A percentile compares a stretch with the other conserved stretches of the same genome.
phyloP scores from a whole-genome alignment of 64 coral and sea anemone genomes.

The Stichodactyla helianthus region DNA sequence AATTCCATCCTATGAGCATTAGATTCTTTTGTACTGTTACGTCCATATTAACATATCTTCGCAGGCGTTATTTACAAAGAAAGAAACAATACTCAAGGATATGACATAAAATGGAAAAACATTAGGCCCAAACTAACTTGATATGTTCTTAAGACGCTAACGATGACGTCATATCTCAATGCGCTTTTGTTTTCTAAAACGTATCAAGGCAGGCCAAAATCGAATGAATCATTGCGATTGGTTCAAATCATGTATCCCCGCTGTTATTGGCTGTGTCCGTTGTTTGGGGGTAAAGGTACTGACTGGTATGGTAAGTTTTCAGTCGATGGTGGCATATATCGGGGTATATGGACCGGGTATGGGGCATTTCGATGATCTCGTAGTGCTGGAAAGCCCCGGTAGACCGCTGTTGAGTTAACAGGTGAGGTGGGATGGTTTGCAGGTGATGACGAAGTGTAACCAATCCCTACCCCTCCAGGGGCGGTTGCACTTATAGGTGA shows the following conservation, averaged over 20 bases:
- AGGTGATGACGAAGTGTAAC: constrained; percentile 26
- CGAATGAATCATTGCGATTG: neutral
- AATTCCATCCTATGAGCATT: too few species aligned
- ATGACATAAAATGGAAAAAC: too few species aligned
- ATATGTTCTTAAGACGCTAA: too few species aligned
- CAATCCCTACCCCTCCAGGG: constrained; percentile 38
- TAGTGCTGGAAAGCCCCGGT: constrained; percentile 47
- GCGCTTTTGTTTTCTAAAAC: neutral
- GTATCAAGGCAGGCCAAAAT: neutral
- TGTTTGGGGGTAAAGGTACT: neutral
- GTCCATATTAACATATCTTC: too few species aligned
- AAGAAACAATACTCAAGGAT: too few species aligned
- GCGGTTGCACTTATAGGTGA: constrained; percentile 35
- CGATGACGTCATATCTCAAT: neutral
- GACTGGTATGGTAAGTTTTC: constrained; percentile 6
- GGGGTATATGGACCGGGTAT: constrained; percentile 51
- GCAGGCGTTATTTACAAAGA: too few species aligned
- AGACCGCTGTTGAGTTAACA: constrained; percentile 42
- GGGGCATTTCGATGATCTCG: constrained; percentile 58
- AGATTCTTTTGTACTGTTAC: too few species aligned
- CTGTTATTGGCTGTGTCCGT: neutral
- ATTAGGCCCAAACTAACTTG: too few species aligned
- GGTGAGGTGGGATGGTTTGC: constrained; percentile 60
- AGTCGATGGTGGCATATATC: constrained; percentile 17
- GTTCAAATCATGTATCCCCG: neutral